phyloP scores from a whole-genome alignment of 2,797 vertebrate genomes.

The Lutjanus argentimaculatus region DNA sequence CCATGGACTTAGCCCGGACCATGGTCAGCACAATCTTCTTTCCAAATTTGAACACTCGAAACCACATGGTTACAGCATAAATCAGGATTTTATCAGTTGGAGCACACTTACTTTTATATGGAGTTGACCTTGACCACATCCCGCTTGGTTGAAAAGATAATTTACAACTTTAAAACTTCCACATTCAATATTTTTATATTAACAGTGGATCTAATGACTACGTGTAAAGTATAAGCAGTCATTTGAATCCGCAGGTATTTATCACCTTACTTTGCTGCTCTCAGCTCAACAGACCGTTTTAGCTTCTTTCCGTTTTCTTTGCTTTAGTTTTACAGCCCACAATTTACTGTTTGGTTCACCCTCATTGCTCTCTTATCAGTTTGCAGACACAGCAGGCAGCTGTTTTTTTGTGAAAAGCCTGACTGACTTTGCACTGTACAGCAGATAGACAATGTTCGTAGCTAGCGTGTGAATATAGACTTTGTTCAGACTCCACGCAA shows the following conservation, averaged over 20 bases:
- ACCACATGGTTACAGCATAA: neutral
- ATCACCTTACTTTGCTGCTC: neutral
- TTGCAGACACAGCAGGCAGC: neutral
- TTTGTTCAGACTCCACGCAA: too few species aligned
- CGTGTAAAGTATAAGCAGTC: neutral
- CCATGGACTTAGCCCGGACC: neutral
- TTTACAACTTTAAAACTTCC: neutral
- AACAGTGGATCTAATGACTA: neutral
- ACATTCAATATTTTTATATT: neutral
- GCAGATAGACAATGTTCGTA: neutral
- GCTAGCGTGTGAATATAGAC: neutral
- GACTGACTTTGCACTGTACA: neutral
- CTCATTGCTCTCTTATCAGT: neutral
- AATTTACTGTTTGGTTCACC: neutral
- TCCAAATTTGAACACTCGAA: neutral
- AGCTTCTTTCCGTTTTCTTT: neutral
- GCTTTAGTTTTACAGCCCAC: neutral
- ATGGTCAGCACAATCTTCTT: neutral
- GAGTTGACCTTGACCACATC: neutral
- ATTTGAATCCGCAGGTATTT: neutral
- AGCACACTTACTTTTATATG: neutral
- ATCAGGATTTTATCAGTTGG: neutral
- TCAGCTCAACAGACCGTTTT: neutral
- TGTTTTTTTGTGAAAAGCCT: neutral
- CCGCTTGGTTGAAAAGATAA: neutral